These are phyloP conservation scores for Tyrannus savana DNA, from an alignment of 2,113 vertebrate species.

Conservation along the genomic window DNA sequence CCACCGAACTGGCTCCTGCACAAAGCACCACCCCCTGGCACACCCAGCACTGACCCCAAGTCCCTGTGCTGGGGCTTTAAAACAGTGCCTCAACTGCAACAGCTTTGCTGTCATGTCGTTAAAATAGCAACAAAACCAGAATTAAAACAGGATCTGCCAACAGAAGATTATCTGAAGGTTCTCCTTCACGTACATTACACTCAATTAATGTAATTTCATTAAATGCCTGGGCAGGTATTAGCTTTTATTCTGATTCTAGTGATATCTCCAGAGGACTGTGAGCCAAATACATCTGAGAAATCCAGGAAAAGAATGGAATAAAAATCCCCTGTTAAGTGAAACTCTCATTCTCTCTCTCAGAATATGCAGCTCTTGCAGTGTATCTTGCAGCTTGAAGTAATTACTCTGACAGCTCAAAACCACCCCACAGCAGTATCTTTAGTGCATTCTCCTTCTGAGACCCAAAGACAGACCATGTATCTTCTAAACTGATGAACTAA, in stretches of 20 bases:
- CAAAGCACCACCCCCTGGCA: background rate
- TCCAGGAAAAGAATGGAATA: background rate
- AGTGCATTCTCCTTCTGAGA: background rate
- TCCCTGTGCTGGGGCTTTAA: background rate
- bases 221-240: background rate
- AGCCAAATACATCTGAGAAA: background rate
- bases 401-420: background rate
- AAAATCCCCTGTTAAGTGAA: background rate
- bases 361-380: background rate
- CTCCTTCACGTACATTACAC: background rate
- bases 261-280: background rate
- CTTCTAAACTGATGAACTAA: background rate
- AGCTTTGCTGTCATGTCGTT: background rate
- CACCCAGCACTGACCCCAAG: background rate
- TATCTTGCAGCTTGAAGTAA: background rate
- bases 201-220: background rate
- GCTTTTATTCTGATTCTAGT: background rate
- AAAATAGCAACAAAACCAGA: background rate
- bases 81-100: background rate
- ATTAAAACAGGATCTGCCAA: background rate
- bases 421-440: background rate
- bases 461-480: rapidly evolving
- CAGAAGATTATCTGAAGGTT: background rate
- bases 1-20: background rate
- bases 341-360: background rate